Evolutionary conservation across 2,797 vertebrate species (phyloP).

Genomic region (Smutsia gigantea): DNA sequence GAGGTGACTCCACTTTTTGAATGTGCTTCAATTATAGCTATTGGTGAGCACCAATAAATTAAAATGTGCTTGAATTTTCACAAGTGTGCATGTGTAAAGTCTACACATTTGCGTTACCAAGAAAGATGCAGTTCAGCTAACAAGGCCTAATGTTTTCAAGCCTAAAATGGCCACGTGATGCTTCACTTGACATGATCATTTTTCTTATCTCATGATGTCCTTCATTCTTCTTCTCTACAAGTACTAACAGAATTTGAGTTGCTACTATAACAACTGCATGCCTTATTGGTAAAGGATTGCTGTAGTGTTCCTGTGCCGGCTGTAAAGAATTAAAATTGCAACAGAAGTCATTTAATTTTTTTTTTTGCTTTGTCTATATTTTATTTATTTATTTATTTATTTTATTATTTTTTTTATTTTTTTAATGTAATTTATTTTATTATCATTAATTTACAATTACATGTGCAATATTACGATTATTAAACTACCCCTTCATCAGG

Average conservation of each 20-base stretch:
- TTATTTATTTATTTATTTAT: no score
- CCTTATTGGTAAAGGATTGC: not conserved
- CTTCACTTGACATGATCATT: not conserved
- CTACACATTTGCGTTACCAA: not conserved
- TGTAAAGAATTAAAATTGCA: not conserved
- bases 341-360: not conserved
- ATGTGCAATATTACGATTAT: no score
- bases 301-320: not conserved
- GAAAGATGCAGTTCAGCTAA: not conserved
- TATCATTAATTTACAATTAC: no score
- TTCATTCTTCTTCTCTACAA: not conserved
- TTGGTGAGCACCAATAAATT: not conserved
- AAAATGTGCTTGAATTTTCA: conserved; percentile 18
- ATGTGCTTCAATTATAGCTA: not conserved
- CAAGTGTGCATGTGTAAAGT: not conserved
- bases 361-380: no score
- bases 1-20: not conserved
- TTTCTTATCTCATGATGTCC: not conserved
- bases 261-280: not conserved
- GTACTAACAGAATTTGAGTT: not conserved
- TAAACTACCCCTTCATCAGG: no score
- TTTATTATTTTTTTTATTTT: no score
- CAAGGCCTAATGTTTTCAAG: not conserved
- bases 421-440: no score
- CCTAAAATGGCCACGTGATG: not conserved